Percentiles rank a stretch among this genome's conserved stretches.
phyloP scores from a whole-genome alignment of 2,797 vertebrate species.

The Acanthis flammea region DNA sequence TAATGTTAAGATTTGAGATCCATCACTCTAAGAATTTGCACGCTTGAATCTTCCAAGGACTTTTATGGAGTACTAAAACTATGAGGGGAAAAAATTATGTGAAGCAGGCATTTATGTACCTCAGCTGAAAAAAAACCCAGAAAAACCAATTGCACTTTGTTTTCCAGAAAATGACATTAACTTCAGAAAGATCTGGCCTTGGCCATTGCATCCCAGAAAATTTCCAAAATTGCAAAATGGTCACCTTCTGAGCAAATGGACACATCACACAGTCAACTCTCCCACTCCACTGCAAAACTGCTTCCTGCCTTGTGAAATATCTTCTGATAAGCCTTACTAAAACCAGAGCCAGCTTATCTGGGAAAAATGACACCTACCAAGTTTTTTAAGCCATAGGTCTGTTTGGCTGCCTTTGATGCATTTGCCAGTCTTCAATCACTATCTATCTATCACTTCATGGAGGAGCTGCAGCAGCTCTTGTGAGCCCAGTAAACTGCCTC shows the following conservation, averaged over 20 bases:
- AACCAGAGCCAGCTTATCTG: conserved; percentile 55
- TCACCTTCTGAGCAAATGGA: not conserved
- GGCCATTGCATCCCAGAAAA: not conserved
- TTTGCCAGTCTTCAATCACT: not conserved
- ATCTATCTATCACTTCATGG: not conserved
- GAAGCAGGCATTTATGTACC: not conserved
- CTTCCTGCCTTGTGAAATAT: not conserved
- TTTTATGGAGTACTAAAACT: not conserved
- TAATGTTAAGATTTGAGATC: not conserved
- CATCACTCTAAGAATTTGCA: not conserved
- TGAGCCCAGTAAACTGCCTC: not conserved
- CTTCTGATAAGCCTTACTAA: conserved; percentile 25
- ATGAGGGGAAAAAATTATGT: not conserved
- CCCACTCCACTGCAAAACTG: not conserved
- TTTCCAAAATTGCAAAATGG: conserved; percentile 54
- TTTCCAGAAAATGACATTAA: not conserved
- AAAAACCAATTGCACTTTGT: not conserved
- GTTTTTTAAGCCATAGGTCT: not conserved
- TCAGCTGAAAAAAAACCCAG: accelerated
- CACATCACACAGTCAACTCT: not conserved
- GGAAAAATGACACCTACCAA: conserved; percentile 44
- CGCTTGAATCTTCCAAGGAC: not conserved
- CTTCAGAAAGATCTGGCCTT: not conserved
- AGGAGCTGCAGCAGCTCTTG: not conserved
- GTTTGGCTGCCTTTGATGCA: conserved; percentile 5